Conservation (phyloP, 2,113 vertebrate genomes). For the Phoenicopterus ruber region DNA sequence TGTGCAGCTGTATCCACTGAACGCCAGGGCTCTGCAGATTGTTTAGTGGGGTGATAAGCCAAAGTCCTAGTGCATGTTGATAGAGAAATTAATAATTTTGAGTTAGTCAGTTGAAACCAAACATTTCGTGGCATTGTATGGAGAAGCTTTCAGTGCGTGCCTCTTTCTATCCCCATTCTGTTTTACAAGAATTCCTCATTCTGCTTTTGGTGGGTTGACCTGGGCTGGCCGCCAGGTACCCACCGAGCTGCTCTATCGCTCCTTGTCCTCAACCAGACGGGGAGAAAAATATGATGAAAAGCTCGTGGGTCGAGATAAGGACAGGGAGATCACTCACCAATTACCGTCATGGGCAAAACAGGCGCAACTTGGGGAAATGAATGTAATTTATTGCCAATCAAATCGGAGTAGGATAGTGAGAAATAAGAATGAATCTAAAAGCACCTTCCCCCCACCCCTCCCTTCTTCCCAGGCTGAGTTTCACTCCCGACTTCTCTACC, state of each 20-base stretch:
- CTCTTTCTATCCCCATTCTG: background rate
- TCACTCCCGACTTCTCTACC: background rate
- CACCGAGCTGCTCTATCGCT: background rate
- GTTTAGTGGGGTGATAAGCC: background rate
- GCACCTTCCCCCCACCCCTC: background rate
- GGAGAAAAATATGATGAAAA: background rate
- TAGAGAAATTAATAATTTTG: background rate
- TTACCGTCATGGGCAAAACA: background rate
- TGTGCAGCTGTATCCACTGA: background rate
- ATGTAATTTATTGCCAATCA: background rate
- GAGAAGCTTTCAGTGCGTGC: background rate
- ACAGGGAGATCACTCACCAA: background rate
- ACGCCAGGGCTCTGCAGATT: background rate
- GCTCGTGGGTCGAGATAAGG: accelerated
- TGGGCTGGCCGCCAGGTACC: background rate
- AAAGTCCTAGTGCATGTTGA: background rate
- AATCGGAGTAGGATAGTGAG: background rate
- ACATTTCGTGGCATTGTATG: background rate
- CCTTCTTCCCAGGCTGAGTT: background rate
- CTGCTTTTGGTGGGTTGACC: background rate
- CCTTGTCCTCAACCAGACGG: too few relatives aligned
- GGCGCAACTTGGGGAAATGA: background rate
- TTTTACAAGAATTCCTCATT: background rate
- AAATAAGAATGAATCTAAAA: background rate
- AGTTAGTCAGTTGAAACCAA: background rate